Conservation (phyloP, 2,113 vertebrate species). For the Carlito syrichta region DNA sequence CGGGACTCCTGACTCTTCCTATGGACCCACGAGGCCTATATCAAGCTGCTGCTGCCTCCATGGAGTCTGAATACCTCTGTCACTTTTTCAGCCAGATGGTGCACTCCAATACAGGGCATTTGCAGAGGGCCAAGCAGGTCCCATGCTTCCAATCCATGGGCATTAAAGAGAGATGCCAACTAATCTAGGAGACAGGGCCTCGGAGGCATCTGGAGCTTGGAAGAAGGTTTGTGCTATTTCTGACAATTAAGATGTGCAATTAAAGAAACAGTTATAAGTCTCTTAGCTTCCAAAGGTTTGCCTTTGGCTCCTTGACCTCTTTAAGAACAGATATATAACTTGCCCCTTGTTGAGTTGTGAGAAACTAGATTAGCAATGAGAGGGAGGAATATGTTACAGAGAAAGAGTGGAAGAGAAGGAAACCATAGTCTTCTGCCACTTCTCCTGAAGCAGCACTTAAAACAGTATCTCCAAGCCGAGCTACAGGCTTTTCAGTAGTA, state of each 20-base stretch:
- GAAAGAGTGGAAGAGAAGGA: neutral
- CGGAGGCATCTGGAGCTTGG: neutral
- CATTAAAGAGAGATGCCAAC: neutral
- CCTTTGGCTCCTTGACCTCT: neutral
- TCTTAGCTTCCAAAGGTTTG: neutral
- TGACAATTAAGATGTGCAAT: neutral
- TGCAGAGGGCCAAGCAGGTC: neutral
- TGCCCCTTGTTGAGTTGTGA: conserved; percentile 3
- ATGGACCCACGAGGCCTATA: neutral
- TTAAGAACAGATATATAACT: neutral
- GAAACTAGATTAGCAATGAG: neutral
- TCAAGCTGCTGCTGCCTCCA: neutral
- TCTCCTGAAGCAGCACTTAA: neutral
- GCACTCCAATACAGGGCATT: neutral
- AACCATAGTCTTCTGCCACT: neutral
- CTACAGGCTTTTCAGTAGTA: neutral
- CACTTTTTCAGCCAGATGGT: neutral
- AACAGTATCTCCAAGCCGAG: neutral
- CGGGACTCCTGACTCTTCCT: neutral
- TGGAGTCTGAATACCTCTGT: neutral
- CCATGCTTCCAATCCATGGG: neutral
- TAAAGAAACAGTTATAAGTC: neutral
- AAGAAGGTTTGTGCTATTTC: neutral
- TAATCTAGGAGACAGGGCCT: neutral
- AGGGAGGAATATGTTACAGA: neutral